Evolutionary conservation across 2,113 vertebrate genomes (phyloP).

Genomic region (Varanus salvator): DNA sequence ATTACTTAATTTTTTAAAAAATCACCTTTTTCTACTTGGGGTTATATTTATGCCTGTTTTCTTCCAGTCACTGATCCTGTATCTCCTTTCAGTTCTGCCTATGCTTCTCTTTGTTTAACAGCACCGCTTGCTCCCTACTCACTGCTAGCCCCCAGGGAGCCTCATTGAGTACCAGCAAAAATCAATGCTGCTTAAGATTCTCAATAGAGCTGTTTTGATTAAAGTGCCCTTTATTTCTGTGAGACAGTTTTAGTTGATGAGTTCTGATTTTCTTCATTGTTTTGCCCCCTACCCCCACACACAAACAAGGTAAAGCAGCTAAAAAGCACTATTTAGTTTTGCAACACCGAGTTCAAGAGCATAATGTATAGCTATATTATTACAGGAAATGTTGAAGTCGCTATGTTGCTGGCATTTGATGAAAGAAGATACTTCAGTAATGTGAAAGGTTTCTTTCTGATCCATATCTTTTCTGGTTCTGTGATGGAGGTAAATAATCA

Average conservation of each 20-base stretch:
- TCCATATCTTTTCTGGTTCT: background rate
- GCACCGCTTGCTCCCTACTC: background rate
- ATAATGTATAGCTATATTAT: background rate
- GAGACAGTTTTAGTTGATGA: background rate
- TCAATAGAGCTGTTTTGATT: background rate
- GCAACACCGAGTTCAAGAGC: background rate
- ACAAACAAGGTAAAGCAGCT: background rate
- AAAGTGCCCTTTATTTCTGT: background rate
- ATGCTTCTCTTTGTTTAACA: background rate
- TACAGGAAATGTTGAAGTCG: background rate
- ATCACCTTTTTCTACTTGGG: background rate
- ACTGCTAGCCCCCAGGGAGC: background rate
- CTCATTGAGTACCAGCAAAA: background rate
- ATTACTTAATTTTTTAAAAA: background rate
- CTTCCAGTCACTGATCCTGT: background rate
- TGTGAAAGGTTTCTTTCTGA: slow-evolving; percentile 10
- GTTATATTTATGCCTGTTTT: background rate
- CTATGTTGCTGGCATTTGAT: slow-evolving; percentile 29
- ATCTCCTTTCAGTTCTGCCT: background rate
- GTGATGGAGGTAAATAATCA: background rate
- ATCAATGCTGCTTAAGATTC: background rate
- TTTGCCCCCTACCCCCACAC: background rate
- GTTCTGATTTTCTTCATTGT: background rate
- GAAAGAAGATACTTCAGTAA: slow-evolving; percentile 6
- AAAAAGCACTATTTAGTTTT: background rate